A percentile compares a stretch with the other conserved stretches of the same genome.
These are phyloP conservation scores for Argyresthia albistria DNA, from an alignment of 2,888 invertebrate genomes.

Conservation along the genomic window DNA sequence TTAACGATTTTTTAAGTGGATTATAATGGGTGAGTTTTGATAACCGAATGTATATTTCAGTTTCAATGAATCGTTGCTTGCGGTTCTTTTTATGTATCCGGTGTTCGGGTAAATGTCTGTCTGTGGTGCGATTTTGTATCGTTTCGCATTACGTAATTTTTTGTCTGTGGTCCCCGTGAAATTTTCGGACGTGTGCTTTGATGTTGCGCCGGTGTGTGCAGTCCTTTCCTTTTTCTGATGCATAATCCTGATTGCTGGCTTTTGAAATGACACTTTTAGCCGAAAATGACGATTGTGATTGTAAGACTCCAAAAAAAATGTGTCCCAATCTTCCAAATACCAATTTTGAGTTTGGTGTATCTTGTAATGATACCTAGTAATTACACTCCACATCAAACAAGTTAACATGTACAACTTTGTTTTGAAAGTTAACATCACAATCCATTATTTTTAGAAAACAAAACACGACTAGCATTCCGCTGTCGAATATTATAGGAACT, in stretches of 20 bases:
- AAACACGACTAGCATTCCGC: no score
- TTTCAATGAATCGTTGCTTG: slow-evolving; percentile 3
- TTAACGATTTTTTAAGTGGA: slow-evolving; percentile 5
- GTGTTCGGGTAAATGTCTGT: background rate
- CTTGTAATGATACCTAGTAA: no score
- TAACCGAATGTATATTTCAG: background rate
- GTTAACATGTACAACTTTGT: no score
- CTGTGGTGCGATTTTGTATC: slow-evolving; percentile 1
- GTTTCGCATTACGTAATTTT: slow-evolving; percentile 1
- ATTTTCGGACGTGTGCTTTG: background rate
- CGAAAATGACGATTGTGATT: no score
- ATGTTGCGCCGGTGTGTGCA: background rate
- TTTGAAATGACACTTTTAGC: background rate
- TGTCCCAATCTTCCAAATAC: no score
- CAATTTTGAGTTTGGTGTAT: no score
- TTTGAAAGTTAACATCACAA: no score
- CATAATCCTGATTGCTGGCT: background rate
- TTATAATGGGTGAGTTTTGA: slow-evolving; percentile 1
- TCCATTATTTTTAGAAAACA: no score
- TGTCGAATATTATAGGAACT: no score
- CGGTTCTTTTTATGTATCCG: slow-evolving; percentile 2
- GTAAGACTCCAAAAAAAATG: no score
- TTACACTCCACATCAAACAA: no score
- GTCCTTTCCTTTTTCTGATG: background rate
- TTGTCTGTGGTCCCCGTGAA: background rate